These are phyloP conservation scores for Stomorhina lunata DNA, from an alignment of 2,888 invertebrate species.

Conservation along the genomic window DNA sequence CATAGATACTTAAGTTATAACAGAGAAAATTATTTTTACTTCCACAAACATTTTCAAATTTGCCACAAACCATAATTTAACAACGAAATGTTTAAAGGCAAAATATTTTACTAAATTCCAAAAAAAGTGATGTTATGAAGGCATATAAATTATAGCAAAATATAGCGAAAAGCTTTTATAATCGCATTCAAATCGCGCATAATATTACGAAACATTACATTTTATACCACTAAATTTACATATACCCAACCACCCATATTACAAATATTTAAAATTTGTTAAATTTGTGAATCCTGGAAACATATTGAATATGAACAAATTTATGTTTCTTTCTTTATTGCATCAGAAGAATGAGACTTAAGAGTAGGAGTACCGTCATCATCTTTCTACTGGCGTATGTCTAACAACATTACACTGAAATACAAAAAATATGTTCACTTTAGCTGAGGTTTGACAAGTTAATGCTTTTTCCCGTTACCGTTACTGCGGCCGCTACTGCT, in stretches of 20 bases:
- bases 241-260: slow-evolving; percentile 47
- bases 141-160: slow-evolving; percentile 77
- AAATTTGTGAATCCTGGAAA: slow-evolving; percentile 42
- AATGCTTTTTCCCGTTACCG: slow-evolving; percentile 70
- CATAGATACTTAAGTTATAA: slow-evolving; percentile 28
- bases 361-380: background rate
- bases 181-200: slow-evolving; percentile 78
- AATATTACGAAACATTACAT: slow-evolving; percentile 75
- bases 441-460: slow-evolving; percentile 74
- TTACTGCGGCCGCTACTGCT: slow-evolving; percentile 51
- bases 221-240: slow-evolving; percentile 30
- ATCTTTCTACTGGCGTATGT: background rate
- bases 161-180: slow-evolving; percentile 79
- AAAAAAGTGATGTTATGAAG: slow-evolving; percentile 42
- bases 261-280: slow-evolving; percentile 35
- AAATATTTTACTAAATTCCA: background rate
- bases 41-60: slow-evolving; percentile 40
- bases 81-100: background rate
- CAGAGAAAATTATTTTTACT: slow-evolving; percentile 36
- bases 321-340: slow-evolving; percentile 34
- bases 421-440: slow-evolving; percentile 77
- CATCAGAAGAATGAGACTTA: too few relatives aligned
- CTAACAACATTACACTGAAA: slow-evolving; percentile 68
- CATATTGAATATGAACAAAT: slow-evolving; percentile 58
- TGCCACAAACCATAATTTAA: slow-evolving; percentile 64